Percentiles rank a stretch among this genome's conserved stretches.
phyloP scores from a whole-genome alignment of 2,888 invertebrate genomes.

The Phrixothrix hirtus region DNA sequence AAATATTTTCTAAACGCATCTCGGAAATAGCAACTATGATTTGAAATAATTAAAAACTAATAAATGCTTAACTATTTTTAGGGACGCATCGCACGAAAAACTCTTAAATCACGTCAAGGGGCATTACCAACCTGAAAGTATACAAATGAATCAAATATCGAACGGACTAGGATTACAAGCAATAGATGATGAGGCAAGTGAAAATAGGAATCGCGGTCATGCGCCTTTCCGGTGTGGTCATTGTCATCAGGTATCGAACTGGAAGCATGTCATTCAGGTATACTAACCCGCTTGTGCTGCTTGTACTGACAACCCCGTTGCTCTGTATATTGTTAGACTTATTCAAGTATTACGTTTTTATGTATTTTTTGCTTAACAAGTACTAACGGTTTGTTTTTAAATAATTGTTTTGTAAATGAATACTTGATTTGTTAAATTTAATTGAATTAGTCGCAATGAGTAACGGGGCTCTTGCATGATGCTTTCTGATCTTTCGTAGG shows the following conservation, averaged over 20 bases:
- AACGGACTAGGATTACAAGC: slow-evolving; percentile 49
- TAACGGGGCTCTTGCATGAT: slow-evolving; percentile 28
- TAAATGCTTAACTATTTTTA: no score
- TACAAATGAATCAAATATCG: slow-evolving; percentile 48
- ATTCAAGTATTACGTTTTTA: background rate
- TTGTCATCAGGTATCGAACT: slow-evolving; percentile 80
- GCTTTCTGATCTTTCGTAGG: slow-evolving; percentile 19
- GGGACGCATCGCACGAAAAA: slow-evolving; percentile 67
- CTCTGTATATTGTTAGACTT: slow-evolving; percentile 20
- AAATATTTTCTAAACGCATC: no score
- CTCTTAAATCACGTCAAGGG: slow-evolving; percentile 69
- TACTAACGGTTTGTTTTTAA: background rate
- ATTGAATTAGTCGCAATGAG: slow-evolving; percentile 11
- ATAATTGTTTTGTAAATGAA: background rate
- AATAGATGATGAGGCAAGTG: slow-evolving; percentile 61
- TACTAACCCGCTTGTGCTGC: slow-evolving; percentile 55
- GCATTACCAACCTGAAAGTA: slow-evolving; percentile 59
- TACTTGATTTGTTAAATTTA: background rate
- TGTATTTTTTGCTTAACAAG: background rate
- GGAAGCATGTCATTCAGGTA: slow-evolving; percentile 87
- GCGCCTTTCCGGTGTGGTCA: slow-evolving; percentile 73
- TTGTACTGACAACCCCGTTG: slow-evolving; percentile 46
- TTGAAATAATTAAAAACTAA: no score
- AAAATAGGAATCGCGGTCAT: slow-evolving; percentile 58
- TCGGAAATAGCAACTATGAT: no score